phyloP scores from a whole-genome alignment of 2,797 vertebrate species.

The Coreius guichenoti region DNA sequence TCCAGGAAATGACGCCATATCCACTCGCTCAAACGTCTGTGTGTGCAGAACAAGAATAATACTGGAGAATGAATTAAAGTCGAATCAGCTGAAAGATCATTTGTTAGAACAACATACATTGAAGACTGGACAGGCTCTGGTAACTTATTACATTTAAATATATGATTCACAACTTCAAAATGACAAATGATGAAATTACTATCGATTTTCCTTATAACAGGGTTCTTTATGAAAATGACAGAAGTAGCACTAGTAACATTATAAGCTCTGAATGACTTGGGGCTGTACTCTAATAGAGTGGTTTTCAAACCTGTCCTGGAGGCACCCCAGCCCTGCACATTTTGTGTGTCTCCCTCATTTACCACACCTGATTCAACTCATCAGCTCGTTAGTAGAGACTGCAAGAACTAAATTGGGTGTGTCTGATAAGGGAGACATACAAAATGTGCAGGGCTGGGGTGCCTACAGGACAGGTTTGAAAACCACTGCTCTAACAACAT shows the following conservation, averaged over 20 bases:
- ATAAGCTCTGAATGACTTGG: slow-evolving; percentile 18
- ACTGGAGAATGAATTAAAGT: slow-evolving; percentile 23
- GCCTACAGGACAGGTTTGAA: too few relatives aligned
- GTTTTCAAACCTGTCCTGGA: too few relatives aligned
- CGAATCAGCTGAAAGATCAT: background rate
- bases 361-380: too few relatives aligned
- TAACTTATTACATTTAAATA: slow-evolving; percentile 22
- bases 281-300: background rate
- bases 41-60: slow-evolving; percentile 3
- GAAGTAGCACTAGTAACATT: background rate
- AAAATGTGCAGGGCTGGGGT: too few relatives aligned
- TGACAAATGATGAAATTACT: slow-evolving; percentile 26
- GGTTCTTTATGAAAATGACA: slow-evolving; percentile 35
- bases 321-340: too few relatives aligned
- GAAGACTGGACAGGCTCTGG: background rate
- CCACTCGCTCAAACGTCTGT: background rate
- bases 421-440: too few relatives aligned
- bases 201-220: slow-evolving; percentile 3
- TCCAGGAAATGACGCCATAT: slow-evolving; percentile 32
- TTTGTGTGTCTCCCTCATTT: too few relatives aligned
- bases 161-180: slow-evolving; percentile 24
- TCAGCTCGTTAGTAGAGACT: too few relatives aligned
- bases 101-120: background rate
- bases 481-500: background rate
- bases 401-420: too few relatives aligned